These are phyloP conservation scores for Ophion costatus DNA, from an alignment of 2,888 invertebrate species.

Conservation along the genomic window DNA sequence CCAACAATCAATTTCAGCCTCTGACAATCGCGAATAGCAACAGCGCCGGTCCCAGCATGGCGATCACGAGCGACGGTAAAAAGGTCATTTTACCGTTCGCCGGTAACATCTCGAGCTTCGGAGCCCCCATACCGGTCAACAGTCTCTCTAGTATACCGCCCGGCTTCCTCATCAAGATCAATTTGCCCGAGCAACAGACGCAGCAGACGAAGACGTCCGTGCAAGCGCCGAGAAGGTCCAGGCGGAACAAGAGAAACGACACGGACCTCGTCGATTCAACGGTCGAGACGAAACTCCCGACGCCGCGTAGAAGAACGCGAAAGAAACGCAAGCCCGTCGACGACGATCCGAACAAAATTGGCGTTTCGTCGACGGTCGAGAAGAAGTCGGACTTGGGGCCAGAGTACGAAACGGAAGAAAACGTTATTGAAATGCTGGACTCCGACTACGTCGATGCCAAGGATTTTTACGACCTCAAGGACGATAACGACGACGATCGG, in stretches of 20 bases:
- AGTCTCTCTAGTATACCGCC: slow-evolving; percentile 82
- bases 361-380: background rate
- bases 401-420: slow-evolving; percentile 8
- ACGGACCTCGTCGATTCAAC: background rate
- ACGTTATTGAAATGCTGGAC: slow-evolving; percentile 51
- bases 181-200: slow-evolving; percentile 76
- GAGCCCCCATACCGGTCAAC: slow-evolving; percentile 81
- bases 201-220: slow-evolving; percentile 60
- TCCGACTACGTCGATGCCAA: slow-evolving; percentile 28
- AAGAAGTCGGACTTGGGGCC: background rate
- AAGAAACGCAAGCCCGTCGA: slow-evolving; percentile 4
- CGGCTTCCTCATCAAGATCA: slow-evolving; percentile 81
- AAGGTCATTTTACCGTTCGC: slow-evolving; percentile 81
- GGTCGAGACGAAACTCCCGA: slow-evolving; percentile 8
- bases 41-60: slow-evolving; percentile 66
- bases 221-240: slow-evolving; percentile 66
- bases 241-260: slow-evolving; percentile 6
- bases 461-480: background rate
- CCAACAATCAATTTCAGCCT: slow-evolving; percentile 79
- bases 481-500: slow-evolving; percentile 60
- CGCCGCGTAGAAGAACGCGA: slow-evolving; percentile 35
- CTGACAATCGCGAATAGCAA: slow-evolving; percentile 78
- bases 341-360: background rate
- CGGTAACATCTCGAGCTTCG: slow-evolving; percentile 80
- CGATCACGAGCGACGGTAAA: slow-evolving; percentile 75